These are phyloP conservation scores for Urophycis tenuis DNA, from an alignment of 2,797 vertebrate species.

Conservation along the genomic window DNA sequence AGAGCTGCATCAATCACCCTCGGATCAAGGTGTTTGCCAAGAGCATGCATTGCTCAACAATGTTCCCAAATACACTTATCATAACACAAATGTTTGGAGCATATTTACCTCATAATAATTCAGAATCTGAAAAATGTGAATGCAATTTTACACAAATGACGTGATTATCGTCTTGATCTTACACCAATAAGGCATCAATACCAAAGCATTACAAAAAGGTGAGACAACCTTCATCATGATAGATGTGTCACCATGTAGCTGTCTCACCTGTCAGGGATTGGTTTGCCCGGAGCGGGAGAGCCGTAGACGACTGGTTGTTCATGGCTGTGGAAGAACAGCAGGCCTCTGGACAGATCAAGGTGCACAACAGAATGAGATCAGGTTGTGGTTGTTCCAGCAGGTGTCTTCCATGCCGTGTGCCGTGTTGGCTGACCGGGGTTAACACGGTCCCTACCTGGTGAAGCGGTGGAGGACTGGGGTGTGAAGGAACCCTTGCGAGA, in stretches of 20 bases:
- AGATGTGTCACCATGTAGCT: not conserved
- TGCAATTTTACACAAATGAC: not conserved
- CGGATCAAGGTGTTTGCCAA: not conserved
- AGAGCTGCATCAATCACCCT: not conserved
- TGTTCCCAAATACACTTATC: not conserved
- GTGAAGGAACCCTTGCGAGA: constrained; percentile 53
- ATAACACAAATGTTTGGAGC: not conserved
- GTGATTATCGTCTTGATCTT: not conserved
- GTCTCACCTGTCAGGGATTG: constrained; percentile 67
- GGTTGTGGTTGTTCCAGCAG: not conserved
- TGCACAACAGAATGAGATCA: not conserved
- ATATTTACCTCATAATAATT: not conserved
- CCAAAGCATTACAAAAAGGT: not conserved
- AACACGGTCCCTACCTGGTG: constrained; percentile 55
- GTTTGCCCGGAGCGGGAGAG: constrained; percentile 59
- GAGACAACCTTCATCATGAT: not conserved
- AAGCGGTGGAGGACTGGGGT: constrained; percentile 43
- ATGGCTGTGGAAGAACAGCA: constrained; percentile 75
- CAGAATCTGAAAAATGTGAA: not conserved
- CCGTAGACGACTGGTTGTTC: constrained; percentile 71
- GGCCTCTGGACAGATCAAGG: constrained; percentile 48
- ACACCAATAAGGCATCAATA: not conserved
- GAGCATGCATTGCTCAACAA: not conserved
- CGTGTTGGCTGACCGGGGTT: not conserved
- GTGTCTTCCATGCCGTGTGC: not conserved